Evolutionary conservation across 2,113 vertebrate genomes (phyloP).

Genomic region (Protobothrops mucrosquamatus): DNA sequence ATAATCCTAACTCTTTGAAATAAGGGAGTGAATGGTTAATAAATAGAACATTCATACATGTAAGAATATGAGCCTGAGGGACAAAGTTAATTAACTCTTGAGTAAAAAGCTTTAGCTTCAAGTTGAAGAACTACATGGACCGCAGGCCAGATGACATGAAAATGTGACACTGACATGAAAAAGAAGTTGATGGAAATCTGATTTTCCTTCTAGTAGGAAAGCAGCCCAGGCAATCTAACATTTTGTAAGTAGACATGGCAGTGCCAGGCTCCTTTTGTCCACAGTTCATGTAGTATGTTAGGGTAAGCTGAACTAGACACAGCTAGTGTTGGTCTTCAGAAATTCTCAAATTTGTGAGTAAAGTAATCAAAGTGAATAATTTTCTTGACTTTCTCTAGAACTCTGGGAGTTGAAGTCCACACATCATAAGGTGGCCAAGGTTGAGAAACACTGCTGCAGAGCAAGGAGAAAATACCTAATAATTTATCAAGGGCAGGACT

Average conservation of each 20-base stretch:
- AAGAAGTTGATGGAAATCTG: not conserved
- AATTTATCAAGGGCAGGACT: not conserved
- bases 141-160: not conserved
- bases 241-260: not conserved
- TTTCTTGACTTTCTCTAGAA: not conserved
- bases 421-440: not conserved
- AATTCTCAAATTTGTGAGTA: not conserved
- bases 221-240: not conserved
- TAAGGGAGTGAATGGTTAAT: not conserved
- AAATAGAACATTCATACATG: not conserved
- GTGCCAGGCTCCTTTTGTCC: not conserved
- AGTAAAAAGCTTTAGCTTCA: not conserved
- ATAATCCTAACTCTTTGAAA: not conserved
- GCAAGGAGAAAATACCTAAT: not conserved
- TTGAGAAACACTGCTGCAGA: not conserved
- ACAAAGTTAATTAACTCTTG: not conserved
- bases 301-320: not conserved
- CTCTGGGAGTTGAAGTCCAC: not conserved
- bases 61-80: not conserved
- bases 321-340: not conserved
- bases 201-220: not conserved
- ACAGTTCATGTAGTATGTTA: not conserved
- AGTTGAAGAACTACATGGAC: not conserved
- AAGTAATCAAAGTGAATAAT: not conserved
- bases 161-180: not conserved